Conservation (phyloP, 1,140 invertebrate genomes). For the Leptinotarsa texana region DNA sequence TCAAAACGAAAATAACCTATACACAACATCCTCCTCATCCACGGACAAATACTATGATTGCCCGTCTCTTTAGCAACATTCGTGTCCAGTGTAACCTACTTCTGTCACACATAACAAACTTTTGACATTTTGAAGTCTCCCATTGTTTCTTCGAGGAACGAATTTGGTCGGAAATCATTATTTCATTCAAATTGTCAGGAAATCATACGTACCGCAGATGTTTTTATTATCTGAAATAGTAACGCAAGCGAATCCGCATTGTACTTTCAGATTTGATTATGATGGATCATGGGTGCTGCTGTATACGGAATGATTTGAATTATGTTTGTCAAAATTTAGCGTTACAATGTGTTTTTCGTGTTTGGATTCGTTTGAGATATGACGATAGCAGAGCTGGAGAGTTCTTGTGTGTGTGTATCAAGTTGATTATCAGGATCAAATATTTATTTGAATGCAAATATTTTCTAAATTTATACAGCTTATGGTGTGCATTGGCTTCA, state of each 20-base stretch:
- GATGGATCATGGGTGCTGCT: not conserved
- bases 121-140: slow-evolving; percentile 4
- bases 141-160: slow-evolving; percentile 11
- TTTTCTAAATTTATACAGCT: too few relatives aligned
- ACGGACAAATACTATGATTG: not conserved
- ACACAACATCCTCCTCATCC: not conserved
- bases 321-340: too few relatives aligned
- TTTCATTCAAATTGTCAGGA: slow-evolving; percentile 12
- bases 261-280: not conserved
- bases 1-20: too few relatives aligned
- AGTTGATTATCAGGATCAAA: too few relatives aligned
- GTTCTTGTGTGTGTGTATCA: too few relatives aligned
- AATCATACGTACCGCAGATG: slow-evolving; percentile 6
- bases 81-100: not conserved
- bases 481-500: too few relatives aligned
- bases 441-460: too few relatives aligned
- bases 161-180: slow-evolving; percentile 15
- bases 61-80: not conserved
- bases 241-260: slow-evolving; percentile 2
- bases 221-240: not conserved
- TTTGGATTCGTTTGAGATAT: too few relatives aligned
- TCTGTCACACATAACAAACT: not conserved
- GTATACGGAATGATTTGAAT: not conserved
- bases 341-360: too few relatives aligned
- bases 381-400: too few relatives aligned